Evolutionary conservation across 2,888 invertebrate genomes (phyloP).

Genomic region (Pseudococcus jackbeardsleyi): DNA sequence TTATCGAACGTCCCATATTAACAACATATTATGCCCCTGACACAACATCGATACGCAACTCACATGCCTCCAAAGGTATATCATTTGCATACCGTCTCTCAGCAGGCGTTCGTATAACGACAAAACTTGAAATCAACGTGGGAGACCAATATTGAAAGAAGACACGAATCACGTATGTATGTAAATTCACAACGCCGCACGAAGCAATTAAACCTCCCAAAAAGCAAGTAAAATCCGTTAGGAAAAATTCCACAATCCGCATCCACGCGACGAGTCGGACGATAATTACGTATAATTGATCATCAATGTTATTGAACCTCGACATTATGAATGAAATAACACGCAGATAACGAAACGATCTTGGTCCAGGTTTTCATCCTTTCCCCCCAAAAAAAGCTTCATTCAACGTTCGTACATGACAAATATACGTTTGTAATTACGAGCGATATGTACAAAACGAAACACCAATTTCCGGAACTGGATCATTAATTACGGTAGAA

Average conservation of each 20-base stretch:
- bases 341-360: background rate
- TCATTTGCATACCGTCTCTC: background rate
- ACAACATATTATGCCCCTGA: background rate
- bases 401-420: background rate
- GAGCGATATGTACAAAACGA: background rate
- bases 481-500: slow-evolving; percentile 12
- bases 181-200: background rate
- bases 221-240: background rate
- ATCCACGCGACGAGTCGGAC: background rate
- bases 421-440: background rate
- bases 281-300: slow-evolving; percentile 4
- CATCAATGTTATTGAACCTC: slow-evolving; percentile 1
- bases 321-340: background rate
- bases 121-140: background rate
- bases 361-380: background rate
- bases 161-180: background rate
- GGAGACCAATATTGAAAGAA: background rate
- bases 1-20: background rate
- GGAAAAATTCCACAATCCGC: background rate
- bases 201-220: background rate
- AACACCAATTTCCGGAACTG: slow-evolving; percentile 17
- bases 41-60: background rate
- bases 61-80: background rate
- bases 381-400: background rate
- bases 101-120: background rate